These are phyloP conservation scores for Zosterops hypoxanthus DNA, from an alignment of 2,113 vertebrate genomes.

Conservation along the genomic window DNA sequence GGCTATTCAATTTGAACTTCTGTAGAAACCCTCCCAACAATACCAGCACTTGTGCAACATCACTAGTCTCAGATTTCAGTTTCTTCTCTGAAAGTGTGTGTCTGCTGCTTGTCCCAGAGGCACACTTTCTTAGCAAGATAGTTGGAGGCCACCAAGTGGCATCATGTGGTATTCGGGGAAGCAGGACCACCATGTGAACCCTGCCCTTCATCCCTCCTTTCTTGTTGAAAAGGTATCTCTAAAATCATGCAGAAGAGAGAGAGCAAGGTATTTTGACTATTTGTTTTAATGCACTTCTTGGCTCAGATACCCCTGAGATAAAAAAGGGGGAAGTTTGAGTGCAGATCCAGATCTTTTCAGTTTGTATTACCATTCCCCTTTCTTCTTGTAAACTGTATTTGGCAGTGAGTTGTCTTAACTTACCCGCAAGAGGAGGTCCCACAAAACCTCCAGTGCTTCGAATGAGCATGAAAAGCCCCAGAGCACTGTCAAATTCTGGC, in stretches of 20 bases:
- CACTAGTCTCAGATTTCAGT: background rate
- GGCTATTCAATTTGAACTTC: background rate
- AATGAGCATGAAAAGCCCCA: conserved; percentile 80
- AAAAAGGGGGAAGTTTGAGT: background rate
- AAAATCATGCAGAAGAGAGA: background rate
- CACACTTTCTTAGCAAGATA: background rate
- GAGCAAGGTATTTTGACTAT: background rate
- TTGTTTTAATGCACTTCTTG: background rate
- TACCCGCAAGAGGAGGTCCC: conserved; percentile 72
- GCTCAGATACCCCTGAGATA: background rate
- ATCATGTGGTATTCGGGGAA: background rate
- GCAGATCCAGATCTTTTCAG: background rate
- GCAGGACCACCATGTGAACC: background rate
- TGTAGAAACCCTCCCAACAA: background rate
- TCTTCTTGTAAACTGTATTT: background rate
- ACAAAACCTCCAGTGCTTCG: conserved; percentile 74
- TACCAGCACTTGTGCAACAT: background rate
- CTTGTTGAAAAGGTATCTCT: background rate
- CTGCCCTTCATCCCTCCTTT: background rate
- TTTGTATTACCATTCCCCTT: background rate
- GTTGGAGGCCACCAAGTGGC: background rate
- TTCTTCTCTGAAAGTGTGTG: background rate
- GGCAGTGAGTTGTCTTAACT: background rate
- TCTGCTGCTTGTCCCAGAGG: background rate
- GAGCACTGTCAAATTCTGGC: conserved; percentile 73